Base-by-base conservation (phyloP, 2,113 vertebrate genomes). In the Marcusenius ussheri region DNA sequence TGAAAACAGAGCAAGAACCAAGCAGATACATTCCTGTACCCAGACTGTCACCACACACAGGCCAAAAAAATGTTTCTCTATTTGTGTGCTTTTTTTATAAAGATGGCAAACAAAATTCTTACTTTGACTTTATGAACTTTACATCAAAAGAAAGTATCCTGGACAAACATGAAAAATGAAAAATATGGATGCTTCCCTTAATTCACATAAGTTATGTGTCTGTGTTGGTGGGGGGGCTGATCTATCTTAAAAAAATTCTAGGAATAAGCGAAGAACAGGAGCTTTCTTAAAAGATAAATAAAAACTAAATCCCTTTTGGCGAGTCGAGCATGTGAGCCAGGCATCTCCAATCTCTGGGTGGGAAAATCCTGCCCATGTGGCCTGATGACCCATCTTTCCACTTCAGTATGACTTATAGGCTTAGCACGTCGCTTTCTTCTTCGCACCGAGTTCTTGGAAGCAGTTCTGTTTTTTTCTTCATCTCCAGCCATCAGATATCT, bases 401-500 rank as follows among this genome's bases (percentile, higher is more conserved):
- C 31, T 89, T 89, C 49, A 83, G 47, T 56, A 31, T 56, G 74
- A 89, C 49, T 89, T 51, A 89, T 19, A 56, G 74, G 77, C 77
- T 77, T 83, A 51, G 70, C 66, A 17, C 66, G 15, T 89, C 46
- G 35, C 88, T 80, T 89, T 51, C 46, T 83, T 89, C 70, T 83
- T 35, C 21, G 42, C 49, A 53, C 24, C 19, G 49, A 74, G 10
- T 89, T 89, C 88, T 89, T 83, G 88, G 88, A 89, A 89, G 49
- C 49, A 9, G n/a, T 35, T 83, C 88, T 56, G 70, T 56, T 83
- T 89, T 70, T 89, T 80, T 80, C 31, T 49, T 89, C 70, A 47
- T 70, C 66, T 83, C 46, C 70, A 83, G 70, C 50, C 88, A 77
- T 83, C 27, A 83, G 70, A 83, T 89, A 83, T 89, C 88, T 83